These are phyloP conservation scores for Solenopsis invicta DNA, from an alignment of 1,140 invertebrate genomes.

Conservation along the genomic window DNA sequence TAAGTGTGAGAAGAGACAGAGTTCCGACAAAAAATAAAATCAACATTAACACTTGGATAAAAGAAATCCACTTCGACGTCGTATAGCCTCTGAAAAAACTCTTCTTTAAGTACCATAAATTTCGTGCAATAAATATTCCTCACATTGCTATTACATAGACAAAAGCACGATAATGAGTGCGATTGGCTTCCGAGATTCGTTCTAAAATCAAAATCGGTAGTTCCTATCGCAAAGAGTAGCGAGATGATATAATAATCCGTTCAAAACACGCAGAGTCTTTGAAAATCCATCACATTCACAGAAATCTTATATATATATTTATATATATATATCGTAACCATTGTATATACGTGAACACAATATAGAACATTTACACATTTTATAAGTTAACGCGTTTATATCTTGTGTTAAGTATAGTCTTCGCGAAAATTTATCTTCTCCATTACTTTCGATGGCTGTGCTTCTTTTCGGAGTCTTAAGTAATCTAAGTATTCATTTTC, in stretches of 20 bases:
- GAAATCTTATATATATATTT: slow-evolving; percentile 43
- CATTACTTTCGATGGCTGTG: slow-evolving; percentile 32
- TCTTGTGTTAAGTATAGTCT: slow-evolving; percentile 41
- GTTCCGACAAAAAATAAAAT: neutral
- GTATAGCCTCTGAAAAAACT: neutral
- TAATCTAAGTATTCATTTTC: slow-evolving; percentile 22
- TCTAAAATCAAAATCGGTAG: neutral
- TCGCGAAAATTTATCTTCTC: slow-evolving; percentile 3
- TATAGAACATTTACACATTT: slow-evolving; percentile 62
- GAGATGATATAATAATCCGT: slow-evolving; percentile 23
- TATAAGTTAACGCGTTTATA: slow-evolving; percentile 54
- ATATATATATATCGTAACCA: slow-evolving; percentile 39
- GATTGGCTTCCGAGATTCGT: slow-evolving; percentile 5
- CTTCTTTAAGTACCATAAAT: slow-evolving; percentile 44
- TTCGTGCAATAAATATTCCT: slow-evolving; percentile 16
- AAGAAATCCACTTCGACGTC: neutral
- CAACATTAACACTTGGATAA: neutral
- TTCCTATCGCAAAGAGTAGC: slow-evolving; percentile 20
- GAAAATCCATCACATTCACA: slow-evolving; percentile 48
- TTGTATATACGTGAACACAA: slow-evolving; percentile 51
- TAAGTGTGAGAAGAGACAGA: neutral
- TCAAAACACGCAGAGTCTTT: slow-evolving; percentile 55
- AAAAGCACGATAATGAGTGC: slow-evolving; percentile 24
- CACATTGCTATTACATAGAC: slow-evolving; percentile 17
- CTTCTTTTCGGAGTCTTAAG: slow-evolving; percentile 14